Percentiles rank a stretch among this genome's conserved stretches.
Evolutionary conservation across 2,888 invertebrate genomes (phyloP).

Genomic region (Cephus nigrinus): DNA sequence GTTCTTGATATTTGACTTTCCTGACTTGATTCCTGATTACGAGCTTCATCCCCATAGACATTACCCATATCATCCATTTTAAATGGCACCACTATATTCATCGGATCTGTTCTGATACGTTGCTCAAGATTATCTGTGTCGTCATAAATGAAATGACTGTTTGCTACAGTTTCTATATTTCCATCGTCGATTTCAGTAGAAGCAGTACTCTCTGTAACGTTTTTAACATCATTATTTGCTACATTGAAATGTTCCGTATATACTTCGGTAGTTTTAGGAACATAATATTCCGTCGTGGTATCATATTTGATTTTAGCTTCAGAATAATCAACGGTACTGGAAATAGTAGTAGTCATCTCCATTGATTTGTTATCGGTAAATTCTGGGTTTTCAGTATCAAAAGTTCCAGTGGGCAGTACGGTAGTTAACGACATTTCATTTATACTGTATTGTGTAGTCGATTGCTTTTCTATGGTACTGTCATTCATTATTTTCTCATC

Average conservation of each 20-base stretch:
- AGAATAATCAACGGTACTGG: not conserved
- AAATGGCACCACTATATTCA: not conserved
- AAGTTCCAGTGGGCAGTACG: not conserved
- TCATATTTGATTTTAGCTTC: not conserved
- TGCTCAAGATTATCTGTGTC: not conserved
- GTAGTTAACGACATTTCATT: not conserved
- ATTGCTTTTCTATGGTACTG: not conserved
- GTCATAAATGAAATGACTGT: not conserved
- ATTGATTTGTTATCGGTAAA: not conserved
- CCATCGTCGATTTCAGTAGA: not conserved
- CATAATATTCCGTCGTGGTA: not conserved
- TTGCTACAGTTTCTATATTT: not conserved
- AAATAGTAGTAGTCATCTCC: not conserved
- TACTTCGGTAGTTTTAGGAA: not conserved
- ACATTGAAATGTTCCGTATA: not conserved
- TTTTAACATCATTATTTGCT: not conserved
- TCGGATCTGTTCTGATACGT: not conserved
- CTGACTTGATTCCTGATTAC: no score
- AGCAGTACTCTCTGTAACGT: not conserved
- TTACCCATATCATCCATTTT: not conserved
- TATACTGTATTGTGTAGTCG: not conserved
- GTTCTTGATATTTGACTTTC: not conserved
- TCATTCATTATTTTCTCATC: not conserved
- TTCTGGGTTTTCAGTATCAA: not conserved
- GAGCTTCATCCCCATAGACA: not conserved